A percentile compares a stretch with the other conserved stretches of the same genome.
Evolutionary conservation across 2,888 invertebrate species (phyloP).

Genomic region (Clanis bilineata): DNA sequence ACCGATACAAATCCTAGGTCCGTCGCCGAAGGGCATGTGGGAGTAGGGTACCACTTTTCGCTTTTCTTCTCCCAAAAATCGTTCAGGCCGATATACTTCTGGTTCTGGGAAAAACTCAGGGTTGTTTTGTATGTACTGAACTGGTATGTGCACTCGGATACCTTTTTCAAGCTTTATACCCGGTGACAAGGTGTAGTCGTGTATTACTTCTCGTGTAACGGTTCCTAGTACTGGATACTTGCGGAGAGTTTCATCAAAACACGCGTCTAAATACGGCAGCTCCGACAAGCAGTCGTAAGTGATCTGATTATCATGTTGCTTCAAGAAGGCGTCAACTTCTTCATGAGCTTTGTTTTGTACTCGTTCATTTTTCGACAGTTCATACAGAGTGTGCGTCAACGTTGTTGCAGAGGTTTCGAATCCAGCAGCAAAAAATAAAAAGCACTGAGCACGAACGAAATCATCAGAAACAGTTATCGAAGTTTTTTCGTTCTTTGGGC

Average conservation of each 20-base stretch:
- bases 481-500: not conserved
- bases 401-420: conserved; percentile 44
- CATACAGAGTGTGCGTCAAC: conserved; percentile 36
- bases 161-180: conserved; percentile 41
- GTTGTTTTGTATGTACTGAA: conserved; percentile 39
- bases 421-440: conserved; percentile 60
- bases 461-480: conserved; percentile 46
- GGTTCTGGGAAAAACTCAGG: conserved; percentile 42
- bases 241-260: conserved; percentile 41
- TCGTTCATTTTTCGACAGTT: conserved; percentile 37
- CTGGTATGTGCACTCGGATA: conserved; percentile 42
- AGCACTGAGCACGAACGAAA: conserved; percentile 70
- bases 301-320: conserved; percentile 28
- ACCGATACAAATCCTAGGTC: conserved; percentile 48
- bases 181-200: conserved; percentile 39
- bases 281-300: conserved; percentile 40
- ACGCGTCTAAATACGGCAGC: conserved; percentile 43
- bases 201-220: conserved; percentile 37
- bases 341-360: conserved; percentile 28
- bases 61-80: conserved; percentile 40
- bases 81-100: conserved; percentile 41
- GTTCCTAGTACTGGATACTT: conserved; percentile 39
- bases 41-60: conserved; percentile 38
- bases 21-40: conserved; percentile 48
- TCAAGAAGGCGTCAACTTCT: conserved; percentile 44